These are phyloP conservation scores for Smutsia temminckii DNA, from an alignment of 2,797 vertebrate species.

Conservation along the genomic window DNA sequence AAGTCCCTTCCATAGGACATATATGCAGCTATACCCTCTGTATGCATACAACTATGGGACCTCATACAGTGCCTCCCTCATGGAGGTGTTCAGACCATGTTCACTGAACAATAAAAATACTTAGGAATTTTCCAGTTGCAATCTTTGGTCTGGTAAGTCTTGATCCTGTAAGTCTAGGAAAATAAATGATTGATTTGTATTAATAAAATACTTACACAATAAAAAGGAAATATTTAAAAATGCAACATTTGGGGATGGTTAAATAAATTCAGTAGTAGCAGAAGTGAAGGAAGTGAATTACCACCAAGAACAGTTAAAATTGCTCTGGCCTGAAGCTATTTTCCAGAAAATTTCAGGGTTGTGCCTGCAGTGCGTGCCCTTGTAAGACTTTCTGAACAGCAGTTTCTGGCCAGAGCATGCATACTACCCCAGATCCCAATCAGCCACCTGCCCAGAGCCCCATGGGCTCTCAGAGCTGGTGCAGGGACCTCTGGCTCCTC, in stretches of 20 bases:
- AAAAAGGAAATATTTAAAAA: neutral
- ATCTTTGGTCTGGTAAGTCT: neutral
- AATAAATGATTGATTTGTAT: neutral
- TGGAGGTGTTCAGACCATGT: neutral
- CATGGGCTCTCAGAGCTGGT: no score
- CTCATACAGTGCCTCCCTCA: neutral
- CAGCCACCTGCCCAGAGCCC: accelerated
- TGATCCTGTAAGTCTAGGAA: neutral
- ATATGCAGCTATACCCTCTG: neutral
- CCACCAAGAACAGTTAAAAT: neutral
- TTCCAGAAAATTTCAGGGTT: neutral
- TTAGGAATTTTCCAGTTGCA: neutral
- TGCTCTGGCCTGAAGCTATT: neutral
- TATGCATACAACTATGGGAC: neutral
- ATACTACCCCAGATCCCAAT: accelerated
- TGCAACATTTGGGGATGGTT: neutral
- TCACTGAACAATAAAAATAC: neutral
- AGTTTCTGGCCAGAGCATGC: neutral
- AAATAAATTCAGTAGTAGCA: neutral
- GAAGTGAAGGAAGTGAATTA: neutral
- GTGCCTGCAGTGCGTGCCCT: neutral
- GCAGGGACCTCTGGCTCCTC: neutral
- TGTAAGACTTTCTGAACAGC: neutral
- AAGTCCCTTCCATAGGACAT: neutral
- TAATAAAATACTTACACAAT: neutral